Evolutionary conservation across 2,113 vertebrate genomes (phyloP), one percentile per base, ranked within the genome.

Genomic region (Myotis davidii): DNA sequence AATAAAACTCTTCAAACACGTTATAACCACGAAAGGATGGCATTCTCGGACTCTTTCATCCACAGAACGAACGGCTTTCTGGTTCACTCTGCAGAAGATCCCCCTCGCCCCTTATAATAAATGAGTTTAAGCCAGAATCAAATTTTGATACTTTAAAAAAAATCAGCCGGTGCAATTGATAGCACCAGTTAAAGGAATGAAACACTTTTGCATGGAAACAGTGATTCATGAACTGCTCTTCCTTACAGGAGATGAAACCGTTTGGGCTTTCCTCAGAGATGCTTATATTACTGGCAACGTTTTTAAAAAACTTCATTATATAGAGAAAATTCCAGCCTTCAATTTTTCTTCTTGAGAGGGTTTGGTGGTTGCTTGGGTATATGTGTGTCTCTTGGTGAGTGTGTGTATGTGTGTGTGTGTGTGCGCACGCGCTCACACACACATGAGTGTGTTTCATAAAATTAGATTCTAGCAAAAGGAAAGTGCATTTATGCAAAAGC

Each of bases 401-500:
- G 59, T 79, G 67, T 0, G 1, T 91, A 56, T 94, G 45, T 94
- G 93, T 92, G 8, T 39, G 91, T 90, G 42, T 91, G 91, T 89
- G n/a, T 81, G 74, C 18, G 23, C 9, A 0, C 2, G 59, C 34
- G 0, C 34, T 95, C 96, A 67, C 48, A 96, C 96, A 72, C 86
- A 74, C 74, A 45, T 17, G 0, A 37, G 82, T 81, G 92, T 97
- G 94, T 97, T 98, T 97, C 95, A 93, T 98, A 98, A 98, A 98
- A 99, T 98, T 98, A 98, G 97, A 97, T 98, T 98, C 98, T 95
- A 98, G 98, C 96, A 98, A 98, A 98, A 92, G 97, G 97, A 98
- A 98, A 98, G 98, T 98, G 96, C 98, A 98, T 98, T 98, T 99
- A 99, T 98, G 98, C 98, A 99, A 98, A 98, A 98, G 98, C 98